Percentiles rank a stretch among this genome's conserved stretches.
Conservation (phyloP, 2,797 vertebrate genomes). For the Platalea minor region DNA sequence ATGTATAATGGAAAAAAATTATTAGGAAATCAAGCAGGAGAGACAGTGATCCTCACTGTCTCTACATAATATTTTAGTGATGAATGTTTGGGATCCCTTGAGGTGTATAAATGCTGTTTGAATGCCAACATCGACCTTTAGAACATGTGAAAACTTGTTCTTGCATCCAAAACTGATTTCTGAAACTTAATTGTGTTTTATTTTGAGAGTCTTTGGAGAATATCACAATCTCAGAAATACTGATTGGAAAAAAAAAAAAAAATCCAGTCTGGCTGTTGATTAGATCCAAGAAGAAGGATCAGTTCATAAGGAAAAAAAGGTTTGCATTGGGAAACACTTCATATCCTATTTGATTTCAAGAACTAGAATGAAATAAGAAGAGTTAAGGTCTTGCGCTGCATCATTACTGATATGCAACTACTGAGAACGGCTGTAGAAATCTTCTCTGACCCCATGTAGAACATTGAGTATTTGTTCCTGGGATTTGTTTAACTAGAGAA, state of each 20-base stretch:
- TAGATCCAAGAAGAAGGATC: neutral
- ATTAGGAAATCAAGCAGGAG: neutral
- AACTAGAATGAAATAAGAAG: neutral
- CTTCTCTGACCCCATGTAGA: neutral
- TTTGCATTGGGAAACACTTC: neutral
- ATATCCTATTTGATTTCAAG: neutral
- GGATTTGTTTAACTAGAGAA: neutral
- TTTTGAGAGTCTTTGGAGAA: neutral
- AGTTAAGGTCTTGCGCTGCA: neutral
- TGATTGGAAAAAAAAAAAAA: neutral
- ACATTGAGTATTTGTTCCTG: neutral
- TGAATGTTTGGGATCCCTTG: neutral
- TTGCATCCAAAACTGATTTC: neutral
- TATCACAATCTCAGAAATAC: neutral
- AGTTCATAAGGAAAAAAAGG: neutral
- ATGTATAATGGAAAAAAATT: neutral
- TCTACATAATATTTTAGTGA: neutral
- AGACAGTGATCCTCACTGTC: neutral
- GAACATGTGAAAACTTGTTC: neutral
- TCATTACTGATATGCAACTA: neutral
- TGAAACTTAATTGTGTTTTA: neutral
- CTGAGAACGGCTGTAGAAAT: neutral
- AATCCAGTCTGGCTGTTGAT: neutral
- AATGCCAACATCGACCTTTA: neutral
- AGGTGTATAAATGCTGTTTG: neutral